These are phyloP conservation scores for Sterna hirundo DNA, from an alignment of 2,113 vertebrate species.

Conservation along the genomic window DNA sequence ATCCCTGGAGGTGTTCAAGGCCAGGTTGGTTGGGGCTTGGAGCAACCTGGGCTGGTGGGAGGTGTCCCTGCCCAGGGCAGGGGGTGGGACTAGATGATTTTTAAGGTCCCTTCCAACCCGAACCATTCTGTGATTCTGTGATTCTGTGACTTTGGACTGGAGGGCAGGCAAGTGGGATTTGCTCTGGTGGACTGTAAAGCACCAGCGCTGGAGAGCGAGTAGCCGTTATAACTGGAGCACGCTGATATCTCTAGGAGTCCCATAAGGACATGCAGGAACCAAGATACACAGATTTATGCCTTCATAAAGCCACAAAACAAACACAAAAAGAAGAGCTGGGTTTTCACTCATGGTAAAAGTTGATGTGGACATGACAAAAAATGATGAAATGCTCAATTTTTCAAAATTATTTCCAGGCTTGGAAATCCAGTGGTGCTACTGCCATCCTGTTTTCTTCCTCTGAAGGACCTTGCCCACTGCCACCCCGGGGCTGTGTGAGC, in stretches of 20 bases:
- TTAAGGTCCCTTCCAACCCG: too few relatives aligned
- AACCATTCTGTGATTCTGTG: too few relatives aligned
- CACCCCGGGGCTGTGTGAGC: not conserved
- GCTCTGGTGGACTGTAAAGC: not conserved
- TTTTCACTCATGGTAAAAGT: not conserved
- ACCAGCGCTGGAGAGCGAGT: not conserved
- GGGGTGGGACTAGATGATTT: too few relatives aligned
- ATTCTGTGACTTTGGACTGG: not conserved
- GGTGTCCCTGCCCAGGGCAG: too few relatives aligned
- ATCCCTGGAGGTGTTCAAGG: too few relatives aligned
- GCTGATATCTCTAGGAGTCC: not conserved
- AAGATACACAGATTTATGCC: not conserved
- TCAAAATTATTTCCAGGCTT: not conserved
- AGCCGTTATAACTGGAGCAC: not conserved
- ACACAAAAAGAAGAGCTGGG: not conserved
- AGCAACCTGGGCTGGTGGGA: too few relatives aligned
- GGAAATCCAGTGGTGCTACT: not conserved
- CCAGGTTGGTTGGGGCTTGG: too few relatives aligned
- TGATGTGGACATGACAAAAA: not conserved
- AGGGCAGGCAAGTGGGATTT: not conserved
- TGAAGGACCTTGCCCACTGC: accelerated
- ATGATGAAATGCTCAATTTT: not conserved
- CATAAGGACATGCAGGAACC: not conserved
- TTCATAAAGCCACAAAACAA: not conserved
- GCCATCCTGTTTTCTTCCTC: not conserved